Conservation (phyloP, 2,797 vertebrate species). For the Sebastolobus altivelis region DNA sequence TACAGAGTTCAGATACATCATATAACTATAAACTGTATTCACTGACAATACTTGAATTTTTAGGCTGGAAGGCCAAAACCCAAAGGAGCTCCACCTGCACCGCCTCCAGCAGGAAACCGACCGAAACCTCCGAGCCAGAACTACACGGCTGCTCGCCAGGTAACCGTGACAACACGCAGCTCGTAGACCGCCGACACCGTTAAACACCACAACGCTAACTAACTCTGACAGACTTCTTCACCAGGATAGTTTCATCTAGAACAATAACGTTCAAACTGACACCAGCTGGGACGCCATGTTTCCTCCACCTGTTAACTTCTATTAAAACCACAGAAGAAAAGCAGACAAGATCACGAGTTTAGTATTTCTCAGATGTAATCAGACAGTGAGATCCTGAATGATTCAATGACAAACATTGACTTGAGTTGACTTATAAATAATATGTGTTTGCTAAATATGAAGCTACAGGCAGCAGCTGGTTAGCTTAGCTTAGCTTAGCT, state of each 20-base stretch:
- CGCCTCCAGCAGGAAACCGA: constrained; percentile 70
- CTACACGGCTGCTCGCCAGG: constrained; percentile 77
- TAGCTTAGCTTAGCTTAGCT: too few species aligned
- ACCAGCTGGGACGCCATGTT: not conserved
- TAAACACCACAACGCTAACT: not conserved
- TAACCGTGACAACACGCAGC: constrained; percentile 39
- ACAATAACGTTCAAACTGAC: not conserved
- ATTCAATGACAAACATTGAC: too few species aligned
- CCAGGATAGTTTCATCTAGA: not conserved
- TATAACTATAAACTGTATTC: not conserved
- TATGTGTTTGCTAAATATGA: too few species aligned
- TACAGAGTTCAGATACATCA: not conserved
- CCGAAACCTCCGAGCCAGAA: constrained; percentile 51
- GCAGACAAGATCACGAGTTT: not conserved
- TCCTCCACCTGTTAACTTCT: not conserved
- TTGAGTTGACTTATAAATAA: too few species aligned
- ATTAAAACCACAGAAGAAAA: not conserved
- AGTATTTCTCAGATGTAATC: too few species aligned
- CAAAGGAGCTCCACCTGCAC: constrained; percentile 77
- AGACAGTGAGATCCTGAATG: too few species aligned
- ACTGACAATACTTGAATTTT: constrained; percentile 21
- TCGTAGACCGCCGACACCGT: too few species aligned
- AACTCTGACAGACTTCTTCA: not conserved
- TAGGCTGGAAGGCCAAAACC: constrained; percentile 66
- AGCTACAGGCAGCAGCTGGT: too few species aligned